phyloP scores from a whole-genome alignment of 2,888 invertebrate species.

The Caenorhabditis sp. region DNA sequence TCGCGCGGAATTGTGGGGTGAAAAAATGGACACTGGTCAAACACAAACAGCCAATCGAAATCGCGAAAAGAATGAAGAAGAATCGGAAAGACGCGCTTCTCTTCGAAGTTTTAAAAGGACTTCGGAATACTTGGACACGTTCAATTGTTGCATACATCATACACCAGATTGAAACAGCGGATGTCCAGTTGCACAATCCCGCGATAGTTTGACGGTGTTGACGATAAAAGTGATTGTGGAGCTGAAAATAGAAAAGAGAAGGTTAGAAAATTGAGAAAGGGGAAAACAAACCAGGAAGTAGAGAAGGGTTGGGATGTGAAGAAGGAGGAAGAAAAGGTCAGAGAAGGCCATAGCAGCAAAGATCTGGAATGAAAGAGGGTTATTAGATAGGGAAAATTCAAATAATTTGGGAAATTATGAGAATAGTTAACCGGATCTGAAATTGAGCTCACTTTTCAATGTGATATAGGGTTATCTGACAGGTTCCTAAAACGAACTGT shows the following conservation, averaged over 20 bases:
- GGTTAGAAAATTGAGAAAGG: background rate
- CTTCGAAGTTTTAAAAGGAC: slow-evolving; percentile 44
- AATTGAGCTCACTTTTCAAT: no score
- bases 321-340: slow-evolving; percentile 54
- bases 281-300: slow-evolving; percentile 39
- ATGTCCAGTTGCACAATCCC: slow-evolving; percentile 53
- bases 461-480: no score
- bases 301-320: slow-evolving; percentile 41
- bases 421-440: no score
- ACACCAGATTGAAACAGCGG: slow-evolving; percentile 55
- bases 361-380: no score
- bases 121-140: slow-evolving; percentile 53
- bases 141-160: slow-evolving; percentile 63
- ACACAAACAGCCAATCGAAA: slow-evolving; percentile 34
- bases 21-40: slow-evolving; percentile 45
- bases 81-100: slow-evolving; percentile 41
- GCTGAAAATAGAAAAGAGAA: no score
- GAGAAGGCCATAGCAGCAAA: slow-evolving; percentile 63
- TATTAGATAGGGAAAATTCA: background rate
- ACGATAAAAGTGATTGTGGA: background rate
- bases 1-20: slow-evolving; percentile 16
- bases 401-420: no score
- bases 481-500: no score
- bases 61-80: slow-evolving; percentile 35
- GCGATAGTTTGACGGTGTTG: slow-evolving; percentile 28